Base-by-base conservation (phyloP, 2,888 invertebrate species). In the Ichneumoninae sp. region DNA sequence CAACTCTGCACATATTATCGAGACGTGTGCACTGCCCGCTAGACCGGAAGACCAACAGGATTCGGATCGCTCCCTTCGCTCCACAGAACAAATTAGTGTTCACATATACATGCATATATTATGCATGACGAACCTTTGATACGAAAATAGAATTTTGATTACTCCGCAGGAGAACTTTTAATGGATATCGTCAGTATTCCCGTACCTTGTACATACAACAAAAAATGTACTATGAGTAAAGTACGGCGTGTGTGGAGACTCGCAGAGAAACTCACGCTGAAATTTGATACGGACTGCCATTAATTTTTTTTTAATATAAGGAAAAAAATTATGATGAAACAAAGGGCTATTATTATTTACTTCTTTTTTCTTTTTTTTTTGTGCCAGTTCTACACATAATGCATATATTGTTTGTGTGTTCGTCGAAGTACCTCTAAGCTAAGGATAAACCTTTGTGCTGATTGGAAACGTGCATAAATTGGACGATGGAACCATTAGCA, bases 1-100 rank as follows among this genome's bases (percentile, higher is more conserved):
- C 57, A 50, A n/a, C 66, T 72, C 52, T 72, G 68, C 66, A 83
- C 76, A 77, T 80, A 81, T 74, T 81, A 72, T 75, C 62, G 81
- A 82, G 81, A 84, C 78, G 82, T 87, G 85, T 84, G 83, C 70
- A 66, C 78, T 87, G 87, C 71, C 86, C 86, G 80, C 84, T 72
- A 87, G 89, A 89, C 89, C 86, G 84, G 80, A 89, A 90, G 86
- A 84, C 84, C 84, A 87, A 90, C 87, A 89, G 84, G 86, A 87
- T 88, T 87, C 82, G 84, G 71, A 87, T 82, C 78, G 82, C 36
- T 69, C 65, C 78, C 77, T 74, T 69, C 71, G 77, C 77, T 72
- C 52, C 77, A 54, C 62, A 47, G 81, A 75, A 84, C 80, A 77
- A 75, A 84, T 80, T 81, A 62, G 75, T 57, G 47, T 72, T 57